phyloP scores from a whole-genome alignment of 2,113 vertebrate genomes.

The Tetrao urogallus region DNA sequence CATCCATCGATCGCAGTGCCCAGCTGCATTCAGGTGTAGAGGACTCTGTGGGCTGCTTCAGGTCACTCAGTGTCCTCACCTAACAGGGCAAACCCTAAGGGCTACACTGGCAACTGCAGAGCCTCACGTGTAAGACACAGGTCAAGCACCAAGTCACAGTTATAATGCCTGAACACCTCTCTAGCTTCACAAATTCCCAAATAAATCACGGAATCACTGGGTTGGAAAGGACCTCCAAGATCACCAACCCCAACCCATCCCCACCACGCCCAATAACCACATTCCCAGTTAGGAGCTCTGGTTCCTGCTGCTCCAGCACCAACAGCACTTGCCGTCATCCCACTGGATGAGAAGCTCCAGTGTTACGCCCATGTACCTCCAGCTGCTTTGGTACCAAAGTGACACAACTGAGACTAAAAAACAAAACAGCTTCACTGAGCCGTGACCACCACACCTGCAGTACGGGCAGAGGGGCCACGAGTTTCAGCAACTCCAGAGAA shows the following conservation, averaged over 20 bases:
- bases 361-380: neutral
- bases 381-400: neutral
- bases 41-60: neutral
- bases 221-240: neutral
- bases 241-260: neutral
- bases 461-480: neutral
- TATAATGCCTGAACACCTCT: neutral
- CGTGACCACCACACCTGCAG: neutral
- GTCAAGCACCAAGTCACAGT: accelerated
- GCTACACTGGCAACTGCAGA: neutral
- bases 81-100: neutral
- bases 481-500: neutral
- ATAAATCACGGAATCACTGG: neutral
- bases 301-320: neutral
- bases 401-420: neutral
- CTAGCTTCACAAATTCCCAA: neutral
- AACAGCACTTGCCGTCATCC: neutral
- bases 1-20: neutral
- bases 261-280: neutral
- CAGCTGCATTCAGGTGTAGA: too few species aligned
- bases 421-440: neutral
- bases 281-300: accelerated
- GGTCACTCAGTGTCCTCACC: neutral
- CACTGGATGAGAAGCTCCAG: neutral
- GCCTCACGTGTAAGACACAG: accelerated